A percentile compares a stretch with the other conserved stretches of the same genome.
Evolutionary conservation across 2,888 invertebrate genomes (phyloP).

Genomic region (Liodrosophila aerea): DNA sequence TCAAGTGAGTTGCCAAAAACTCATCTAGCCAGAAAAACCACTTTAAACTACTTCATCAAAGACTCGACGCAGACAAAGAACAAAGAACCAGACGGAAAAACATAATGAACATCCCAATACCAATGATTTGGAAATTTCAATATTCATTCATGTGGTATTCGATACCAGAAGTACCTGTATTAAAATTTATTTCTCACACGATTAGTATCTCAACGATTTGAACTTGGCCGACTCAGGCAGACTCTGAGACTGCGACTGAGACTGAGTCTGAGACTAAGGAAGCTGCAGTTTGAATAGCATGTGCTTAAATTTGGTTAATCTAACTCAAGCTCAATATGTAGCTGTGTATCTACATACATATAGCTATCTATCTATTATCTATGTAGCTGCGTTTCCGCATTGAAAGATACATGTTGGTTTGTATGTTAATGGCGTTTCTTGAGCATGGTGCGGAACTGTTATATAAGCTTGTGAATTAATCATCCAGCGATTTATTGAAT

Average conservation of each 20-base stretch:
- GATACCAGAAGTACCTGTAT: not conserved
- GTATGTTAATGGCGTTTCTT: constrained; percentile 19
- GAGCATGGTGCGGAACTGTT: constrained; percentile 30
- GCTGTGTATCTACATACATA: constrained; percentile 5
- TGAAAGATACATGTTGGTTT: constrained; percentile 27
- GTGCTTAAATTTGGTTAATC: constrained; percentile 17
- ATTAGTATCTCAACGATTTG: constrained; percentile 29
- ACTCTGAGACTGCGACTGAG: constrained; percentile 9
- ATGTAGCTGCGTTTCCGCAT: constrained; percentile 58
- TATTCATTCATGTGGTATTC: not conserved
- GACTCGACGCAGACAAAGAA: constrained; percentile 37
- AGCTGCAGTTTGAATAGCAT: constrained; percentile 14
- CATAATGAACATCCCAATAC: constrained; percentile 18
- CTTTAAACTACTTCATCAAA: constrained; percentile 25
- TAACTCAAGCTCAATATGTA: constrained; percentile 2
- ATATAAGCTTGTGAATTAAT: constrained; percentile 47
- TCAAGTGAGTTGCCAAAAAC: constrained; percentile 34
- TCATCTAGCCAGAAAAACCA: constrained; percentile 54
- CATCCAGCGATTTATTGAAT: constrained; percentile 20
- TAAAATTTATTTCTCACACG: constrained; percentile 41
- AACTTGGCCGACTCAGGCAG: constrained; percentile 56
- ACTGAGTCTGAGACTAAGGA: constrained; percentile 16
- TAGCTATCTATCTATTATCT: constrained; percentile 9
- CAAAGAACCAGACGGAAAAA: constrained; percentile 34
- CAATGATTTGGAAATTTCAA: constrained; percentile 24